phyloP scores from a whole-genome alignment of 2,888 invertebrate genomes.

The Muscina levida region DNA sequence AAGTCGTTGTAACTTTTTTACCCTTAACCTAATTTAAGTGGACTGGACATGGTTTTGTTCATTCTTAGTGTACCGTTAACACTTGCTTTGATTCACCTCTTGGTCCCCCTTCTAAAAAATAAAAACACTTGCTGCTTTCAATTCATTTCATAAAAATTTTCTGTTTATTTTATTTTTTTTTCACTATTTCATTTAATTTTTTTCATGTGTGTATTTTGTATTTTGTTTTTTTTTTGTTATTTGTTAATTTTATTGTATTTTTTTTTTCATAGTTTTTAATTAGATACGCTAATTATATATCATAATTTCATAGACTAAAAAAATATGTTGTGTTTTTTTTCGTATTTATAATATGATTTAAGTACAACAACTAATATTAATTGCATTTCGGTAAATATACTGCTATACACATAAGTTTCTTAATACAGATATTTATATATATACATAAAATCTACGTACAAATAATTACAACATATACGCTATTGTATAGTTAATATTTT shows the following conservation, averaged over 20 bases:
- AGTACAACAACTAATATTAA: slow-evolving; percentile 69
- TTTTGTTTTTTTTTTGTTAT: too few relatives aligned
- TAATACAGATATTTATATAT: slow-evolving; percentile 59
- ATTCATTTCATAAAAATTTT: slow-evolving; percentile 78
- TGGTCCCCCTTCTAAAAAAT: not conserved
- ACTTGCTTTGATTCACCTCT: not conserved
- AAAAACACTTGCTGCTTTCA: slow-evolving; percentile 6
- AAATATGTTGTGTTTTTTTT: slow-evolving; percentile 68
- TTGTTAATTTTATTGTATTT: too few relatives aligned
- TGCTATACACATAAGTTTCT: slow-evolving; percentile 65
- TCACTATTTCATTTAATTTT: slow-evolving; percentile 69
- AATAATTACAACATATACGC: too few relatives aligned
- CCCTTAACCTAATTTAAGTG: too few relatives aligned
- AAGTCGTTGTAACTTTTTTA: too few relatives aligned
- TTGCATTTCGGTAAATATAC: slow-evolving; percentile 68
- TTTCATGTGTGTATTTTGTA: slow-evolving; percentile 69
- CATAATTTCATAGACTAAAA: slow-evolving; percentile 72
- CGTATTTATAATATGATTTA: slow-evolving; percentile 64
- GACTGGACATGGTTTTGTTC: too few relatives aligned
- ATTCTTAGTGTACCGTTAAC: too few relatives aligned
- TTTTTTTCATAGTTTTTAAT: too few relatives aligned
- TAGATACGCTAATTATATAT: slow-evolving; percentile 68
- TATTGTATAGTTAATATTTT: too few relatives aligned
- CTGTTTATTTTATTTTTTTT: slow-evolving; percentile 73
- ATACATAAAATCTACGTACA: slow-evolving; percentile 32